Evolutionary conservation across 2,113 vertebrate species (phyloP), one percentile per base, ranked within the genome.

Genomic region (Phylloscopus trochiloides): DNA sequence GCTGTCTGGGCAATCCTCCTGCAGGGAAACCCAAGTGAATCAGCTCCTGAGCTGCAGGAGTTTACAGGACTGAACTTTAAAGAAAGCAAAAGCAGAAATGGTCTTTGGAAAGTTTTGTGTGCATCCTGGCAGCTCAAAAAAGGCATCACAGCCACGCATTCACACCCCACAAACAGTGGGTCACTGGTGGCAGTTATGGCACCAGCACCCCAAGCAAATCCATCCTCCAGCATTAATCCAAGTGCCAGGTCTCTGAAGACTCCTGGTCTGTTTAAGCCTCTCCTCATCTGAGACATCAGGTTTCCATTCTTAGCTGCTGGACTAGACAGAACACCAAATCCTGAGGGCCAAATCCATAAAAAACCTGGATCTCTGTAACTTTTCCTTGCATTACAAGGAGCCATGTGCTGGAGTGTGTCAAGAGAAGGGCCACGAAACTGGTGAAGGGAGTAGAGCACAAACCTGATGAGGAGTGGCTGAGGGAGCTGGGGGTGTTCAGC

Each of bases 131-230:
- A 86, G 21, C 71, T 78, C 34, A 67, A 38, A 28, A 31, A 25
- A 22, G 3, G n/a, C 4, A 1, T 63, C 52, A 29, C 32, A 59
- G 40, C 61, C 51, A 9, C 0, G 3, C 2, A 1, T 4, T 54
- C 57, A 36, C 17, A 54, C 7, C 12, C 22, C 29, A 75, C 61
- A 78, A 42, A 67, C 29, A 24, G 36, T 0, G 4, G 17, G 10
- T 68, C 38, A 12, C 17, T 24, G 28, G 31, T 21, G 65, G 52
- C 31, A 81, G 12, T 21, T 45, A 21, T 5, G 12, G 74, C 59
- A 70, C 54, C 14, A 14, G 32, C 57, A 86, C 17, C 28, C 61
- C 17, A 40, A 19, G 22, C 14, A 74, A 87, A 71, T 43, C 48
- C 38, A 45, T 31, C 38, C 40, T 65, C 32, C 34, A n/a, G 32